Evolutionary conservation across 1,140 invertebrate species (phyloP).

Genomic region (Caenorhabditis brenneri): DNA sequence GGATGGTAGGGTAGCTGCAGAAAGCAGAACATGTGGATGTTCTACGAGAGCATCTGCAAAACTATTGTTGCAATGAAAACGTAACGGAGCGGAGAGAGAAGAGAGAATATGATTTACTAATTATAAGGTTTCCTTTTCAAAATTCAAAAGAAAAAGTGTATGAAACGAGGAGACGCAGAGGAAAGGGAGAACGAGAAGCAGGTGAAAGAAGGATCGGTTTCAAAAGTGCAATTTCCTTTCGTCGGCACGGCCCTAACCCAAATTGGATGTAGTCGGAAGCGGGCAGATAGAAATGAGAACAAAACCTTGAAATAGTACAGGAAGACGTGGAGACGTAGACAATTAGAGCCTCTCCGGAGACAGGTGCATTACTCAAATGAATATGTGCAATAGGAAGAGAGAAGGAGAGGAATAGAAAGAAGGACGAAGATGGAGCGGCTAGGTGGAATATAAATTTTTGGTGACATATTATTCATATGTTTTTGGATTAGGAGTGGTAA

Average conservation of each 20-base stretch:
- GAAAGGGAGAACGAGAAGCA: neutral
- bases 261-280: constrained; percentile 40
- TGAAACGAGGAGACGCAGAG: neutral
- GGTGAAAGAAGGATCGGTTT: constrained; percentile 37
- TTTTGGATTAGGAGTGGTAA: neutral
- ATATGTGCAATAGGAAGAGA: constrained; percentile 1
- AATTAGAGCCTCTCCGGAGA: constrained; percentile 31
- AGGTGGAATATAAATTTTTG: constrained; percentile 37
- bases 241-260: neutral
- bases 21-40: constrained; percentile 31
- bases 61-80: neutral
- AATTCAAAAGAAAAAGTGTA: neutral
- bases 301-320: neutral
- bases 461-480: constrained; percentile 16
- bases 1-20: constrained; percentile 31
- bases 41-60: constrained; percentile 9
- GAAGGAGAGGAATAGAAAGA: neutral
- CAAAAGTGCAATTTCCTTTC: constrained; percentile 29
- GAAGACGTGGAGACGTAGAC: neutral
- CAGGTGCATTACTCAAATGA: constrained; percentile 43
- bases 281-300: neutral
- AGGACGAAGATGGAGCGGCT: neutral
- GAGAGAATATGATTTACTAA: neutral
- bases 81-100: neutral
- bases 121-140: constrained; percentile 27